Percentiles rank a stretch among this genome's conserved stretches.
Evolutionary conservation across 2,888 invertebrate genomes (phyloP).

Genomic region (Dusona sp.): DNA sequence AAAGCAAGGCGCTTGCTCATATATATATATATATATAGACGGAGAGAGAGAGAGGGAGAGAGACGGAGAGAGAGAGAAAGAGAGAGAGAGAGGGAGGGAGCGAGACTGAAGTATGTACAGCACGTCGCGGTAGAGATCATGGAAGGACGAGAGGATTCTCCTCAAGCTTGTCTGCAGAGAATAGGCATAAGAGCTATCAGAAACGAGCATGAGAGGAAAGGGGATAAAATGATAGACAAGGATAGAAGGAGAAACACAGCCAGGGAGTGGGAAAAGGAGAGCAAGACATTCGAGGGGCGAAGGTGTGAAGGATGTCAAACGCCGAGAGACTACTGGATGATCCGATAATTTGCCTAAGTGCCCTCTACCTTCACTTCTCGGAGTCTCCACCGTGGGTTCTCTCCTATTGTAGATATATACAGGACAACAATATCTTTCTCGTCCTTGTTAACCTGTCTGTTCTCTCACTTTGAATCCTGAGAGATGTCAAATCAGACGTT

Average conservation of each 20-base stretch:
- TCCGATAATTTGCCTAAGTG: conserved; percentile 71
- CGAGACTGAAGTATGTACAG: neutral
- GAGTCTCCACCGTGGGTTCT: conserved; percentile 41
- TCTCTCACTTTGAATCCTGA: conserved; percentile 44
- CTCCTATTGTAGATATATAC: neutral
- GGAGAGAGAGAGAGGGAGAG: too few species aligned
- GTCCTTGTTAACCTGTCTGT: conserved; percentile 36
- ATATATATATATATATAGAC: too few species aligned
- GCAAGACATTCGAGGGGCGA: conserved; percentile 33
- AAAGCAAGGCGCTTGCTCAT: too few species aligned
- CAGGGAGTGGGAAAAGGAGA: neutral
- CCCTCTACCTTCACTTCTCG: conserved; percentile 64
- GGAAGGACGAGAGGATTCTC: conserved; percentile 58
- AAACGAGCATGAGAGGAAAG: conserved; percentile 45
- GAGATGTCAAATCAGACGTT: conserved; percentile 34
- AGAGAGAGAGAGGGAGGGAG: neutral
- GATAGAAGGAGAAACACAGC: conserved; percentile 32
- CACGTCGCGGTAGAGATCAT: conserved; percentile 20
- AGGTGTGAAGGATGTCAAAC: conserved; percentile 68
- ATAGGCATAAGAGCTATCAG: conserved; percentile 49
- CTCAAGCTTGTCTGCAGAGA: conserved; percentile 42
- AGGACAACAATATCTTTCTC: conserved; percentile 17
- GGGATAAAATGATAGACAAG: conserved; percentile 47
- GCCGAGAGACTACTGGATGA: conserved; percentile 66
- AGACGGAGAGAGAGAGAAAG: too few species aligned